phyloP scores from a whole-genome alignment of 2,797 vertebrate genomes.

The Hyperoplus immaculatus region DNA sequence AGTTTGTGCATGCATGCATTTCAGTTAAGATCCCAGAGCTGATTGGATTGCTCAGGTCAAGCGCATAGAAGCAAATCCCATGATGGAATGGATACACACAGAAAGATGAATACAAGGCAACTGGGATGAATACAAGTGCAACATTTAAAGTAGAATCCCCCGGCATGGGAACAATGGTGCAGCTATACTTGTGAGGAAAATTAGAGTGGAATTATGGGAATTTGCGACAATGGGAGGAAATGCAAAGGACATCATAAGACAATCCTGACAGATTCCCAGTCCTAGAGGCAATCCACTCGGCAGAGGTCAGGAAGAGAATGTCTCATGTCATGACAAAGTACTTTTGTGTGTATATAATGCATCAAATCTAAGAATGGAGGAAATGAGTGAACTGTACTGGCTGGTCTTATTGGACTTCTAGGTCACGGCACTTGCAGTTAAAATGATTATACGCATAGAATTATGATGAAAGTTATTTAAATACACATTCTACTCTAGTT shows the following conservation, averaged over 20 bases:
- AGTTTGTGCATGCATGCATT: constrained; percentile 31
- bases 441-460: neutral
- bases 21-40: constrained; percentile 41
- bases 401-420: neutral
- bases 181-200: constrained; percentile 11
- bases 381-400: neutral
- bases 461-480: constrained; percentile 5
- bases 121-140: constrained; percentile 21
- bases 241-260: constrained; percentile 47
- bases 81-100: constrained; percentile 44
- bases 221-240: constrained; percentile 65
- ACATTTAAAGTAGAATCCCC: constrained; percentile 31
- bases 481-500: neutral
- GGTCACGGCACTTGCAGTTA: neutral
- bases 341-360: neutral
- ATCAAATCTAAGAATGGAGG: constrained; percentile 23
- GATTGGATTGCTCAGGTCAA: constrained; percentile 59
- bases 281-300: constrained; percentile 42
- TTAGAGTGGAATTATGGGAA: constrained; percentile 43
- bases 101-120: constrained; percentile 29
- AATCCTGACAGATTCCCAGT: constrained; percentile 29
- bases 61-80: constrained; percentile 52
- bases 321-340: constrained; percentile 26
- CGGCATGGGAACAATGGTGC: constrained; percentile 16
- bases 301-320: constrained; percentile 44